Evolutionary conservation across 2,888 invertebrate genomes (phyloP).

Genomic region (Drosophila algonquin): DNA sequence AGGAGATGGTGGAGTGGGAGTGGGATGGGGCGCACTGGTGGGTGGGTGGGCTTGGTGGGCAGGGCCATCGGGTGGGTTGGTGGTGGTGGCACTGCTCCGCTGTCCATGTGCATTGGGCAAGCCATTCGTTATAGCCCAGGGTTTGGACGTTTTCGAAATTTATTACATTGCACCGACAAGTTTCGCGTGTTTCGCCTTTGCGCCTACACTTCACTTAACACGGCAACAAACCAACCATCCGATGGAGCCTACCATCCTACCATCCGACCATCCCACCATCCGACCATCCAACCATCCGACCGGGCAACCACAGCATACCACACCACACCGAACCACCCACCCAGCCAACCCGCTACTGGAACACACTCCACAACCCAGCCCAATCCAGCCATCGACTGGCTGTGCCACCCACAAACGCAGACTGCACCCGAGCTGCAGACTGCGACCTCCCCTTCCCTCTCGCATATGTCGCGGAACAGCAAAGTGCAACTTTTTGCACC

Average conservation of each 20-base stretch:
- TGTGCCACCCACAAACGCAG: too few relatives aligned
- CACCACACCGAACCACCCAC: slow-evolving; percentile 12
- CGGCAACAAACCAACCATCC: slow-evolving; percentile 14
- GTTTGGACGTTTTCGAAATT: slow-evolving; percentile 71
- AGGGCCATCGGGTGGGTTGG: too few relatives aligned
- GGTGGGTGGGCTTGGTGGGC: neutral
- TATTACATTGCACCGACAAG: slow-evolving; percentile 76
- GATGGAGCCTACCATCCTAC: neutral
- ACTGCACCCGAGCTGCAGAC: too few relatives aligned
- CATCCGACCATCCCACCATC: neutral
- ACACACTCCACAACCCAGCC: neutral
- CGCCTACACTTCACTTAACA: slow-evolving; percentile 65
- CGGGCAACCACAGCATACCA: neutral
- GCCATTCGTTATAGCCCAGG: slow-evolving; percentile 67
- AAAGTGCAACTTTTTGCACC: slow-evolving; percentile 78
- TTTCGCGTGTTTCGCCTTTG: slow-evolving; percentile 72
- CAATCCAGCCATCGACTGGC: neutral
- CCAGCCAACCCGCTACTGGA: slow-evolving; percentile 13
- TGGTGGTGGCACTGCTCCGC: slow-evolving; percentile 5
- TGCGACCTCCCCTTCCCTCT: too few relatives aligned
- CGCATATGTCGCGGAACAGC: slow-evolving; percentile 2
- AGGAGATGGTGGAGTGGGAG: neutral
- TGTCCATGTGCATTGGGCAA: slow-evolving; percentile 59
- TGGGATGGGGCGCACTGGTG: neutral
- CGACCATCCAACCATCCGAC: neutral